Evolutionary conservation across 2,888 invertebrate genomes (phyloP), one percentile per base, ranked within the genome.

Genomic region (Cryptocheilus praepositus): DNA sequence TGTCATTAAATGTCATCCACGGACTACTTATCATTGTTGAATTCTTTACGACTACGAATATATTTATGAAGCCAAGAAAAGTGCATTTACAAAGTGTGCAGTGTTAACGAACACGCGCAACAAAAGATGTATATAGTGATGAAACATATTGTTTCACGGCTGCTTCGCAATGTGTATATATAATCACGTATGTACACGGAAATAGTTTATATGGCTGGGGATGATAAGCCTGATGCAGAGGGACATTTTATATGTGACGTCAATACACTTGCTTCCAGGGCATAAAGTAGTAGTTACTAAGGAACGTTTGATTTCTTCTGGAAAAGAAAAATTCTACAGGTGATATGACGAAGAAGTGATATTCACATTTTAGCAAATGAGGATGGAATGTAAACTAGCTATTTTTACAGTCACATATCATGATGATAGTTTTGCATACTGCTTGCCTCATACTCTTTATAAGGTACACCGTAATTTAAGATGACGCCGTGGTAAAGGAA

Each of bases 381-480:
- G 22, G n/a, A 58, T 45, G 21, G 5, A 19, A 4, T 55, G 22
- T n/a, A 36, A n/a, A 16, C 55, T 55, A 16, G 25, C 25, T 54
- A 54, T 54, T 61, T 46, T 54, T 61, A 61, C 25, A 54, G 36
- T 45, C 28, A 70, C 72, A 74, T 76, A 76, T 76, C 76, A 73
- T 19, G n/a, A 58, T 61, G 51, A 60, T 65, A 44, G 56, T 56
- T 36, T 56, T 28, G 36, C 64, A 61, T 54, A 60, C 53, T 19
- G 53, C 57, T 68, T 68, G 66, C 66, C 68, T 64, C 44, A 25
- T 55, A 19, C 55, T 60, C 44, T 59, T 70, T 36, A 55, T 68
- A 62, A 65, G 60, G 67, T 46, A 49, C 64, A 45, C 68, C 66
- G 66, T 49, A 60, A 59, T 52, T 67, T 70, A 78, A 57, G 36